Percentiles rank a stretch among this genome's conserved stretches.
These are phyloP conservation scores for Leuciscus waleckii DNA, from an alignment of 2,797 vertebrate genomes.

Conservation along the genomic window DNA sequence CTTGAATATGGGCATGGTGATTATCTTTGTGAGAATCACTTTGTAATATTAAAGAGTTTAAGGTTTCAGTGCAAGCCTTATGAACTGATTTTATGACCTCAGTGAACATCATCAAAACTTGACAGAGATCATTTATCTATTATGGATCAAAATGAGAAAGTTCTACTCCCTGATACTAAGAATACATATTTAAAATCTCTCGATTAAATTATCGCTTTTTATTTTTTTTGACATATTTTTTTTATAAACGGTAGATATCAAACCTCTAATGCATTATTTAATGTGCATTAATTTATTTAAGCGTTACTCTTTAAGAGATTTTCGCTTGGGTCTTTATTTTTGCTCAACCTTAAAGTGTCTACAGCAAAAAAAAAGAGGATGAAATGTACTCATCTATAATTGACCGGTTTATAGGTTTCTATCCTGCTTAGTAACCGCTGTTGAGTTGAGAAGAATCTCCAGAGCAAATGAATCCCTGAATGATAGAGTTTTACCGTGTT, in stretches of 20 bases:
- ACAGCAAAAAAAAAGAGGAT: background rate
- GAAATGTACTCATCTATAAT: background rate
- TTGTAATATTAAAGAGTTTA: background rate
- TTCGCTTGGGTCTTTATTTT: background rate
- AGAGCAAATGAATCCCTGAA: background rate
- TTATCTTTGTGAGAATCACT: background rate
- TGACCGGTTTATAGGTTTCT: background rate
- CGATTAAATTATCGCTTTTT: background rate
- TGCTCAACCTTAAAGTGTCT: background rate
- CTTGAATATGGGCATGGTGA: background rate
- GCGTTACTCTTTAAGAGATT: background rate
- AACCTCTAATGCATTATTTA: constrained; percentile 3
- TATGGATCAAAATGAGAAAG: background rate
- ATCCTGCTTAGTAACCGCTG: constrained; percentile 3
- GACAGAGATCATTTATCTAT: background rate
- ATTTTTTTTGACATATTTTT: background rate
- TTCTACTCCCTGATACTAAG: background rate
- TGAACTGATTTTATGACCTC: background rate
- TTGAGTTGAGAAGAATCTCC: background rate
- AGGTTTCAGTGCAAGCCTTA: background rate
- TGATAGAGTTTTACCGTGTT: background rate
- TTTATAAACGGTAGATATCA: background rate
- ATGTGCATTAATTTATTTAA: background rate
- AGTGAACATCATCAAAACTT: background rate
- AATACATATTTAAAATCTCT: constrained; percentile 19